Base-by-base conservation (phyloP, 2,113 vertebrate genomes). In the Pipa parva region DNA sequence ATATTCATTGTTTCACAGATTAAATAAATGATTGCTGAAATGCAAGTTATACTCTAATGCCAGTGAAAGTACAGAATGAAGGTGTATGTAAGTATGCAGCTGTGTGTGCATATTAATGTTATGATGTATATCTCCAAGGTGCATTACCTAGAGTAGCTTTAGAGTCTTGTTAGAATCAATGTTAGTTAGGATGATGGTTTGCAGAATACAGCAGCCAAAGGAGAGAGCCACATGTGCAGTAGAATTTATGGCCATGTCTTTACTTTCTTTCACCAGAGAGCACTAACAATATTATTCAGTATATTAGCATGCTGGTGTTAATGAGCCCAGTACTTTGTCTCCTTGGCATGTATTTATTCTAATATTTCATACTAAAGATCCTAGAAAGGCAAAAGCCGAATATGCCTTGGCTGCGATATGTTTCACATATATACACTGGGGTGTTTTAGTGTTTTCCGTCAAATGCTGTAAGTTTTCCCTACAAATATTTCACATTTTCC, bases 191-290 rank as follows among this genome's bases (percentile, higher is more conserved):
- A n/a, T 90, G 87, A 90, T 75, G 78, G 80, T 89, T 80, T 75
- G 72, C 88, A 89, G 88, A 63, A 59, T 77, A 75, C 71, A 79
- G 83, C 84, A 79, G 81, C 75, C 78, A 76, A 77, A 81, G 84
- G 83, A 84, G 81, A 72, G 77, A 79, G 84, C 79, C 87, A 84
- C 78, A 76, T 82, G 82, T 76, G 80, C 63, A 42, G 77, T 26
- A 7, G 83, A 78, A 87, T 89, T 90, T 89, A 88, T 89, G 84
- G 82, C 84, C 81, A 80, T 83, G 88, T 85, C 88, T 83, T 84
- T 81, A 76, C 67, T 76, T 84, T 75, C 84, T 89, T 87, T 89
- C 87, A 87, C 85, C 86, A 87, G 80, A 69, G 80, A 24, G n/a
- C 72, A 74, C 81, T 73, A 75, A 82, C 81, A 84, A 81, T 85